A percentile compares a stretch with the other conserved stretches of the same genome.
Conservation (phyloP, 2,797 vertebrate genomes). For the Periophthalmus magnuspinnatus region DNA sequence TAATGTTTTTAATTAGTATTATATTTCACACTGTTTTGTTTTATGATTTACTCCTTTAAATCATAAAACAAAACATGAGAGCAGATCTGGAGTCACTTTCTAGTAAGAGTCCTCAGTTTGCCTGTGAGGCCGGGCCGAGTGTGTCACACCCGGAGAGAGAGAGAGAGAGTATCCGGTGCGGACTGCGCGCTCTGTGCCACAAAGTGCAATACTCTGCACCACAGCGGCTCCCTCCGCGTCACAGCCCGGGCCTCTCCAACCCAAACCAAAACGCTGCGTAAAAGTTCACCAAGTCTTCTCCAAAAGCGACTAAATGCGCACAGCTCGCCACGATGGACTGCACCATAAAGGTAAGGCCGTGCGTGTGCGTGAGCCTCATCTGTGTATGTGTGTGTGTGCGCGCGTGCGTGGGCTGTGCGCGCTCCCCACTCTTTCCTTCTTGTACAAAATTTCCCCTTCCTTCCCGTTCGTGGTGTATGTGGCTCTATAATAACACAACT, state of each 20-base stretch:
- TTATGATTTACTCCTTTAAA: too few relatives aligned
- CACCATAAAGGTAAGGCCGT: conserved; percentile 83
- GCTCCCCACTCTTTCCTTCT: conserved; percentile 90
- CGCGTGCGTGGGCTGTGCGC: conserved; percentile 68
- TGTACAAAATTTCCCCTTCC: conserved; percentile 91
- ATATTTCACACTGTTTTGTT: too few relatives aligned
- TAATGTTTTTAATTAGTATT: too few relatives aligned
- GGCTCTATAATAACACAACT: conserved; percentile 88
- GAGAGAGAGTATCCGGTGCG: conserved; percentile 78
- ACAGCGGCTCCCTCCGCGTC: conserved; percentile 37
- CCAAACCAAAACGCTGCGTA: not conserved
- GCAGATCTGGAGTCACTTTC: not conserved
- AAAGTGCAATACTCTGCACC: conserved; percentile 78
- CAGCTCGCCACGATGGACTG: conserved; percentile 81
- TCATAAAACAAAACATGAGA: too few relatives aligned
- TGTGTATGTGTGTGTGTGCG: conserved; percentile 38
- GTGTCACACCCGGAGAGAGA: conserved; percentile 46
- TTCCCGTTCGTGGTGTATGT: conserved; percentile 92
- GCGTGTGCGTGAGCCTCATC: conserved; percentile 36
- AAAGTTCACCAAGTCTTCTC: not conserved
- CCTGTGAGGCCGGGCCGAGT: not conserved
- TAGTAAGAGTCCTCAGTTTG: not conserved
- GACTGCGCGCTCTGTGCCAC: conserved; percentile 70
- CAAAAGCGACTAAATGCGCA: conserved; percentile 73
- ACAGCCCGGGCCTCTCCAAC: not conserved